Evolutionary conservation across 1,140 invertebrate genomes (phyloP).

Genomic region (Marisa cornuarietis): DNA sequence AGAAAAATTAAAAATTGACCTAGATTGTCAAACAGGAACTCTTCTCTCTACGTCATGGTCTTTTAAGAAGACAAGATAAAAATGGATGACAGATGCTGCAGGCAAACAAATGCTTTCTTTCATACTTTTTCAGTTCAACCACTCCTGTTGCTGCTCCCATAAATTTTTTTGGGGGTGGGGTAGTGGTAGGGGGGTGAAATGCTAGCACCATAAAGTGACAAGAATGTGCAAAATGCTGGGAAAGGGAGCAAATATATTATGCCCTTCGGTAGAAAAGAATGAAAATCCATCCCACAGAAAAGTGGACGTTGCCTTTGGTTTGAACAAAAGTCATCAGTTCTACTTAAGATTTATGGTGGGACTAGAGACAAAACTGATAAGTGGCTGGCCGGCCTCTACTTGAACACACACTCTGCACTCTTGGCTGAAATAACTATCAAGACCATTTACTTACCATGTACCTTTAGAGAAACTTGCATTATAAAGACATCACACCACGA

Average conservation of each 20-base stretch:
- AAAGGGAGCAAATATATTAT: conserved; percentile 7
- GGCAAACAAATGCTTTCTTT: too few relatives aligned
- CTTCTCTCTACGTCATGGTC: too few relatives aligned
- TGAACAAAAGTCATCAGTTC: not conserved
- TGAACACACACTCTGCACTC: conserved; percentile 21
- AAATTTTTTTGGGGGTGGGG: conserved; percentile 1
- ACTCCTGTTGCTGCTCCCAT: too few relatives aligned
- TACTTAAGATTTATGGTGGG: not conserved
- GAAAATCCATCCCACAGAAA: conserved; percentile 16
- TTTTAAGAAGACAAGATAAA: too few relatives aligned
- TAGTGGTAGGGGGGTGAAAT: conserved; percentile 3
- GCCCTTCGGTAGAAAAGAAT: not conserved
- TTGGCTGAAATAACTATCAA: conserved; percentile 15
- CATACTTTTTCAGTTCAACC: too few relatives aligned
- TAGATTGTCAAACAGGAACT: not conserved
- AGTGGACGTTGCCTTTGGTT: not conserved
- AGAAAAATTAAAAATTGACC: not conserved
- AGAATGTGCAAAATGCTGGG: not conserved
- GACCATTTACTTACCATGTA: conserved; percentile 12
- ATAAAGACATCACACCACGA: too few relatives aligned
- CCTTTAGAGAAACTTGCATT: not conserved
- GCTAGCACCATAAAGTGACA: conserved; percentile 16
- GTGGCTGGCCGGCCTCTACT: conserved; percentile 26
- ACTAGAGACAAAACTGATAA: conserved; percentile 7
- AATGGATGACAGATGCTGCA: too few relatives aligned